Evolutionary conservation across 2,113 vertebrate species (phyloP), one percentile per base, ranked within the genome.

Genomic region (Benitochromis conjunctus): DNA sequence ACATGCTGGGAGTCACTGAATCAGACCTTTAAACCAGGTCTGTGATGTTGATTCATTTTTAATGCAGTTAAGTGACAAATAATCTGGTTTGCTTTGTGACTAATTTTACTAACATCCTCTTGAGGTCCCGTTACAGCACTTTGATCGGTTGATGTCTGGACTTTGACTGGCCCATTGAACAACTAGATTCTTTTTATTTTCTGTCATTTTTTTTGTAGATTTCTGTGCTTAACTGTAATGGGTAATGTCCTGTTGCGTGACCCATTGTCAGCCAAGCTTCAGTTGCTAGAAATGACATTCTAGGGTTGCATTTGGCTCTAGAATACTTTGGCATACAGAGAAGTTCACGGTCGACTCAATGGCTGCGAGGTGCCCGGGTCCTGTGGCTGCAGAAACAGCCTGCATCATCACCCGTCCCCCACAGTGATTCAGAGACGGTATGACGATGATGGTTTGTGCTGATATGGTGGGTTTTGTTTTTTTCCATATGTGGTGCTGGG

Each of bases 401-500:
- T 1, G 0, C 31, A 64, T 13, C 62, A 38, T 66, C 60, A 64
- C 34, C 60, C 6, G 60, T 38, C 34, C 19, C 18, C 34, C 60
- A 38, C 34, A 21, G 60, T 64, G 60, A 38, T 64, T 64, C 31
- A 1, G 60, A 5, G 60, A n/a, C 3, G 60, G 36, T 9, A 38
- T n/a, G 34, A 3, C 5, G 31, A 36, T 11, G 58, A 36, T 62
- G 58, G 60, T 66, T 66, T 38, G 60, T 38, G 4, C 1, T 64
- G 34, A 38, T 38, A 36, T 38, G 60, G 10, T 64, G 19, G 3
- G 60, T 38, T 64, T 38, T 64, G 1, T 64, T 64, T 64, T 64
- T 56, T 56, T 24, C 5, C 3, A 1, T 24, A 56, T 57, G 60
- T 1, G 0, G 1, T 2, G 0, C 60, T 64, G 62, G 0, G 34